These are phyloP conservation scores for Philypnodon macrostomus DNA, from an alignment of 2,797 vertebrate species.

Conservation along the genomic window DNA sequence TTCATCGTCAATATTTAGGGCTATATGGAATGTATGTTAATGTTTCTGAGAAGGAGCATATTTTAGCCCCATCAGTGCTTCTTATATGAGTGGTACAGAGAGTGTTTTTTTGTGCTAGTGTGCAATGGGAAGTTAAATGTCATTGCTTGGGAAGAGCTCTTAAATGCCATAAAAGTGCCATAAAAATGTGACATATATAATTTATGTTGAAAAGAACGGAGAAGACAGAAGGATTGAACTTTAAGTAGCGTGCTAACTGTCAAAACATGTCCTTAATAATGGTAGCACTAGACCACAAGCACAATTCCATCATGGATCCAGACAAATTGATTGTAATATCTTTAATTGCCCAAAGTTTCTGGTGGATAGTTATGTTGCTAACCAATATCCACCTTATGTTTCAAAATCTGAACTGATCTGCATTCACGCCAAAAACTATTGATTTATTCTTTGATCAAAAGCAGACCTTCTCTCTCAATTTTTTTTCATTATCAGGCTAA, in stretches of 20 bases:
- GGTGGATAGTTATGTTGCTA: no score
- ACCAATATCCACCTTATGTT: no score
- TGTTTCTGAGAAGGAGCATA: neutral
- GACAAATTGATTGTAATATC: no score
- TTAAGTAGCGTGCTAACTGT: neutral
- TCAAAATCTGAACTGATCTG: no score
- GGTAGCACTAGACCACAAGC: no score
- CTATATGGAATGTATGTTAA: neutral
- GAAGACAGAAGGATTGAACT: neutral
- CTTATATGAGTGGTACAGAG: neutral
- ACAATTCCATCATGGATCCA: no score
- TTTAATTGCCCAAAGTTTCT: no score
- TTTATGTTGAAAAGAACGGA: neutral
- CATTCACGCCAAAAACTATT: no score
- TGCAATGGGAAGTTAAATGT: constrained; percentile 1
- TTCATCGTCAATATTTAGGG: neutral
- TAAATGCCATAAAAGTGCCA: neutral
- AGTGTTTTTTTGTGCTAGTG: neutral
- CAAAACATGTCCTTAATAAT: neutral
- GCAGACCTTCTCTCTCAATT: no score
- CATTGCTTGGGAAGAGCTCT: neutral
- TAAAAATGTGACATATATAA: neutral
- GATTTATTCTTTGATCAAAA: no score
- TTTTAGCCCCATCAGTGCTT: neutral
- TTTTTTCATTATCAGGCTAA: no score